Percentiles rank a stretch among this genome's conserved stretches.
Conservation (phyloP, 2,797 vertebrate genomes). For the Chrysocyon brachyurus region DNA sequence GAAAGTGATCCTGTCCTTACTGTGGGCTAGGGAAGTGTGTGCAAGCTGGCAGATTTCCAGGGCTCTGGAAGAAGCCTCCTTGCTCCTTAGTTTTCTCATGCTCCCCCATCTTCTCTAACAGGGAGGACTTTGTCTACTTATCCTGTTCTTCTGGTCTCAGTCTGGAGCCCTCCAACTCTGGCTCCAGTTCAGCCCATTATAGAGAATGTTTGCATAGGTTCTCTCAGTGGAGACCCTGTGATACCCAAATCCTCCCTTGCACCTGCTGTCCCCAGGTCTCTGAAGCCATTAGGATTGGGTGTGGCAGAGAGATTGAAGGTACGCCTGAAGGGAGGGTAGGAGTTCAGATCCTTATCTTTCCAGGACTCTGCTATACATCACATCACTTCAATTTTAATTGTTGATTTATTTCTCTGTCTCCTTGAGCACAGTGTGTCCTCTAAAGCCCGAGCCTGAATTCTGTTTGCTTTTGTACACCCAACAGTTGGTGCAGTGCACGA, state of each 20-base stretch:
- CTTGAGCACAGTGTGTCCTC: not conserved
- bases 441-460: not conserved
- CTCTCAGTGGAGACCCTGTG: not conserved
- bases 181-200: not conserved
- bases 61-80: not conserved
- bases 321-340: not conserved
- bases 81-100: not conserved
- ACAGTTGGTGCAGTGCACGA: not conserved
- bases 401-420: not conserved
- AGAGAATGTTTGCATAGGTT: not conserved
- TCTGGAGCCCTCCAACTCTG: not conserved
- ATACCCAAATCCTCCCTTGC: not conserved
- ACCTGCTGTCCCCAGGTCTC: not conserved
- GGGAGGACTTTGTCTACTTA: not conserved
- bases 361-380: not conserved
- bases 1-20: not conserved
- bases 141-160: not conserved
- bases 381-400: not conserved
- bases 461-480: not conserved
- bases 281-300: not conserved
- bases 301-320: not conserved
- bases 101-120: not conserved
- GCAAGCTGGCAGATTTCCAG: not conserved
- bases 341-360: not conserved
- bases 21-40: rapidly evolving